Conservation (phyloP, 2,797 vertebrate genomes). For the Myioborus miniatus region DNA sequence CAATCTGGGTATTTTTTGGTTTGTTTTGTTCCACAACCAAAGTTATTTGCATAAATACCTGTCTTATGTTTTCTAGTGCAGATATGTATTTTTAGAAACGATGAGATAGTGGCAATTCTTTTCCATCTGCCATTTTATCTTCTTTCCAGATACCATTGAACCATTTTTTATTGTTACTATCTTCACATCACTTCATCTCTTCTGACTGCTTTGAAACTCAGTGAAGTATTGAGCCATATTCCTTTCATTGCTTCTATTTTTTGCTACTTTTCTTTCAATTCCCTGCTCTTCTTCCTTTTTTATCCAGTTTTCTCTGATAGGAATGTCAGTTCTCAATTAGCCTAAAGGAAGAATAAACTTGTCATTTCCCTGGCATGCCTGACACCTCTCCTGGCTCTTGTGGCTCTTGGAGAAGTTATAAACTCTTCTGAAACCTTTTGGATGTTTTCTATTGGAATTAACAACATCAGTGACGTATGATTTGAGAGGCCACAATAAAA, state of each 20-base stretch:
- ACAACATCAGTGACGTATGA: neutral
- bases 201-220: neutral
- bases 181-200: neutral
- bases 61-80: neutral
- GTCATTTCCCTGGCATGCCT: neutral
- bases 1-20: constrained; percentile 69
- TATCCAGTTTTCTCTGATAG: neutral
- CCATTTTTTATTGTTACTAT: neutral
- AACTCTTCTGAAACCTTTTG: neutral
- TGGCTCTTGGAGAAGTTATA: neutral
- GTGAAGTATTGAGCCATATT: neutral
- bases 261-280: neutral
- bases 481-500: neutral
- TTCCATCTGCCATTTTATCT: neutral
- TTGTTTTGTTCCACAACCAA: neutral
- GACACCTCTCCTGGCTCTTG: neutral
- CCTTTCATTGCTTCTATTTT: neutral
- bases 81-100: neutral
- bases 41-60: neutral
- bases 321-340: neutral
- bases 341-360: neutral
- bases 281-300: neutral
- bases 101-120: neutral
- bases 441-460: neutral
- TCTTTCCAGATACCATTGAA: neutral